Conservation (phyloP, 2,797 vertebrate genomes). For the Pseudocheirus occidentalis region DNA sequence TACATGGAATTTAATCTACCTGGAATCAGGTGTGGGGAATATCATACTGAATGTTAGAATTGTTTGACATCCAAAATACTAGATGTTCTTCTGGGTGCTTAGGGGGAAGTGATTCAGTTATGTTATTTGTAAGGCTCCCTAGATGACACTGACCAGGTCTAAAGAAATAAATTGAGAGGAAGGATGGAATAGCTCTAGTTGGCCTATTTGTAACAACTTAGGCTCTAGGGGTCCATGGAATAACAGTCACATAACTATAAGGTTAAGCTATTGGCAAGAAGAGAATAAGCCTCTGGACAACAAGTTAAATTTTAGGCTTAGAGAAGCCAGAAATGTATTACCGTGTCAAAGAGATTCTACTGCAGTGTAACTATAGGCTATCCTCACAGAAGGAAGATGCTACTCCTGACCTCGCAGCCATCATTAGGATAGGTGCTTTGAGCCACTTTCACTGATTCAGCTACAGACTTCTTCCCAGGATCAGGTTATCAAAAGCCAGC, state of each 20-base stretch:
- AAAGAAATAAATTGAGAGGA: neutral
- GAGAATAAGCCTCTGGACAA: neutral
- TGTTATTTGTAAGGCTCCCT: constrained; percentile 16
- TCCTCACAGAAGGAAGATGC: neutral
- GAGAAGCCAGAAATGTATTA: neutral
- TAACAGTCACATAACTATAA: neutral
- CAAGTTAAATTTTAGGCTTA: neutral
- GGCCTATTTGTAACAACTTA: neutral
- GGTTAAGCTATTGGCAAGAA: neutral
- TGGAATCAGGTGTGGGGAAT: constrained; percentile 3
- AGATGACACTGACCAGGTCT: constrained; percentile 1
- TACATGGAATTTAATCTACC: constrained; percentile 40
- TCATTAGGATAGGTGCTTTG: neutral
- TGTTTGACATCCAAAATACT: constrained; percentile 21
- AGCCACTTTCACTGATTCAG: neutral
- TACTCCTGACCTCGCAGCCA: neutral
- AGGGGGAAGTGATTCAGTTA: neutral
- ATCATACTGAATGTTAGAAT: neutral
- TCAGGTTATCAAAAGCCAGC: neutral
- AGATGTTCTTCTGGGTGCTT: constrained; percentile 37
- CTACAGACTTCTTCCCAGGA: neutral
- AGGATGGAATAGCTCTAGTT: neutral
- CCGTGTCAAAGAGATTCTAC: neutral
- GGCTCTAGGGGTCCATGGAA: neutral
- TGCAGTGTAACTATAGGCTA: neutral